Percentiles rank a stretch among this genome's conserved stretches.
Conservation (phyloP, 2,113 vertebrate genomes). For the Oreochromis tanganicae region DNA sequence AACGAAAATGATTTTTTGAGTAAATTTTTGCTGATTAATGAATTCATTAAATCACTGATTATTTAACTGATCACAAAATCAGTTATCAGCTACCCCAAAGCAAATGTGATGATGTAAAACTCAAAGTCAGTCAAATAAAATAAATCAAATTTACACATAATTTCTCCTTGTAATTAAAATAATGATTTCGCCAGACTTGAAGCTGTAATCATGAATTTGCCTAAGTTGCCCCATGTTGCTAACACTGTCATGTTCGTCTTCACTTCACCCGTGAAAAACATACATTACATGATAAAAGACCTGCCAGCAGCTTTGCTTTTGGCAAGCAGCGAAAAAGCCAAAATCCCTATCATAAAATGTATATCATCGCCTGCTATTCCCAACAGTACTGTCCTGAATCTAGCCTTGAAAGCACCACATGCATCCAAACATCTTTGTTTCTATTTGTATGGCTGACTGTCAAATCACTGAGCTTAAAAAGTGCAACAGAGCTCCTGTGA, state of each 20-base stretch:
- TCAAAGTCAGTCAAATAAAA: neutral
- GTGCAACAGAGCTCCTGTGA: neutral
- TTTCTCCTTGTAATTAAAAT: neutral
- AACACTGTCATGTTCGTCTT: neutral
- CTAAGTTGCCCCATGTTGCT: too few species aligned
- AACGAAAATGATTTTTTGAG: neutral
- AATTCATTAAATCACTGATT: neutral
- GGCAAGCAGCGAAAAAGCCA: neutral
- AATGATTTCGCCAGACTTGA: neutral
- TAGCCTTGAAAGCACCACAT: neutral
- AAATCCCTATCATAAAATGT: constrained; percentile 28
- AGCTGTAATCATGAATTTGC: neutral
- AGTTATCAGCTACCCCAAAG: neutral
- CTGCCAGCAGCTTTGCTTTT: neutral
- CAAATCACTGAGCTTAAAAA: neutral
- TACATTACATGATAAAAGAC: neutral
- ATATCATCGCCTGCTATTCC: constrained; percentile 13
- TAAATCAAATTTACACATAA: neutral
- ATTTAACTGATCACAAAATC: neutral
- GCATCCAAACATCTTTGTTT: neutral
- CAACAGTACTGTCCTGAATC: constrained; percentile 11
- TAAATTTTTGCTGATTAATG: neutral
- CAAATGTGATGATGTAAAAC: neutral
- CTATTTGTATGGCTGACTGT: neutral
- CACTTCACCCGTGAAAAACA: constrained; percentile 1